Conservation (phyloP, 2,888 invertebrate genomes). For the Cotesia congregata region DNA sequence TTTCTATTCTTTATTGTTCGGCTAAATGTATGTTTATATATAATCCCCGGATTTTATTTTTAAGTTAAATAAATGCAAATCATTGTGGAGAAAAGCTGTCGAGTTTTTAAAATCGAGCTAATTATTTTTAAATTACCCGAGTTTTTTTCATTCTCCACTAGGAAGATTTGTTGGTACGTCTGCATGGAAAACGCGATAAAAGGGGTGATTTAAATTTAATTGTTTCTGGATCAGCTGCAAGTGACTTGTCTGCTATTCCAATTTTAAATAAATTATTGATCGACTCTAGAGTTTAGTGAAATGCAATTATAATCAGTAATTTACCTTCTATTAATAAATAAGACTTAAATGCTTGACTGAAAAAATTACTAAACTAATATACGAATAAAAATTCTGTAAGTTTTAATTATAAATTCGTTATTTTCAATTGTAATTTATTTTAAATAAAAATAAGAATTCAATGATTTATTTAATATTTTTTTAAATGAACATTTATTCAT, state of each 20-base stretch:
- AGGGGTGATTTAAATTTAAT: background rate
- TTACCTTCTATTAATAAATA: too few relatives aligned
- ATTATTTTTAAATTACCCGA: background rate
- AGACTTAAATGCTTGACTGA: too few relatives aligned
- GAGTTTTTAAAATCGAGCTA: background rate
- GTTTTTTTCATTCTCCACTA: background rate
- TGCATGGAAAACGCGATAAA: background rate
- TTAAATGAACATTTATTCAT: too few relatives aligned
- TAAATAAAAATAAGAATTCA: too few relatives aligned
- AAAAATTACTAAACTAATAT: too few relatives aligned
- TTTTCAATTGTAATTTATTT: too few relatives aligned
- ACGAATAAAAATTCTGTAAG: too few relatives aligned
- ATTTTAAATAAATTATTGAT: too few relatives aligned
- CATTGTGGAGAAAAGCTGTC: background rate
- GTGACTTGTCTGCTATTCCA: background rate
- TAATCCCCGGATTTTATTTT: background rate
- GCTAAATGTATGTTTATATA: background rate
- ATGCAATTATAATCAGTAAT: too few relatives aligned
- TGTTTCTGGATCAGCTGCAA: background rate
- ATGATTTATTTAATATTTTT: too few relatives aligned
- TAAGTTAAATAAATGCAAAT: background rate
- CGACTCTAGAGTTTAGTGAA: too few relatives aligned
- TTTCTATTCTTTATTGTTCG: background rate
- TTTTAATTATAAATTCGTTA: too few relatives aligned
- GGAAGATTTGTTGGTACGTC: background rate